These are phyloP conservation scores for Coreius guichenoti DNA, from an alignment of 2,797 vertebrate genomes.

Conservation along the genomic window DNA sequence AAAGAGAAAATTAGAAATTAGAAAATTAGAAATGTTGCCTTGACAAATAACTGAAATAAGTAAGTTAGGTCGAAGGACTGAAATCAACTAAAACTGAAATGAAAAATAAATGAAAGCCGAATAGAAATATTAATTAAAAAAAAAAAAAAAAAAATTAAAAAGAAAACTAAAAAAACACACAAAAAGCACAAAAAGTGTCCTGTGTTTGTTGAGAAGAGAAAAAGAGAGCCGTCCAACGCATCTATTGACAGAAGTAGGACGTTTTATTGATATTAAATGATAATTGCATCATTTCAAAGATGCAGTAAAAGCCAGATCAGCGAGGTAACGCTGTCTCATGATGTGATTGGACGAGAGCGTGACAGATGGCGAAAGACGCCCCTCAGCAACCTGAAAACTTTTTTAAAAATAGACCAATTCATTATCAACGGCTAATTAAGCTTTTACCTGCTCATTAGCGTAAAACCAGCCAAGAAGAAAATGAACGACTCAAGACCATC, in stretches of 20 bases:
- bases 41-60: too few relatives aligned
- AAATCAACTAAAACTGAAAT: too few relatives aligned
- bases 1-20: too few relatives aligned
- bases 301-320: not conserved
- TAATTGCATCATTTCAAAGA: not conserved
- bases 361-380: not conserved
- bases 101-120: too few relatives aligned
- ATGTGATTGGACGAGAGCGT: not conserved
- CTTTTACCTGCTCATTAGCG: slow-evolving; percentile 73
- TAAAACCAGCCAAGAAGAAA: slow-evolving; percentile 75
- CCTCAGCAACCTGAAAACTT: not conserved
- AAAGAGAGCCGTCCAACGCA: too few relatives aligned
- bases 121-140: too few relatives aligned
- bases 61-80: too few relatives aligned
- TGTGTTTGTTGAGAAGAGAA: not conserved
- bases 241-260: too few relatives aligned
- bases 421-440: slow-evolving; percentile 73
- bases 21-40: too few relatives aligned
- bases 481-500: slow-evolving; percentile 73
- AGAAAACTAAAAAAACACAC: too few relatives aligned
- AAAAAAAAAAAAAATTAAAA: too few relatives aligned
- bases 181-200: too few relatives aligned
- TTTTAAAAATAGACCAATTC: slow-evolving; percentile 60
- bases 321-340: not conserved
- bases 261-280: not conserved